Evolutionary conservation across 2,888 invertebrate species (phyloP), one percentile per base, ranked within the genome.

Genomic region (Tetragnatha montana): DNA sequence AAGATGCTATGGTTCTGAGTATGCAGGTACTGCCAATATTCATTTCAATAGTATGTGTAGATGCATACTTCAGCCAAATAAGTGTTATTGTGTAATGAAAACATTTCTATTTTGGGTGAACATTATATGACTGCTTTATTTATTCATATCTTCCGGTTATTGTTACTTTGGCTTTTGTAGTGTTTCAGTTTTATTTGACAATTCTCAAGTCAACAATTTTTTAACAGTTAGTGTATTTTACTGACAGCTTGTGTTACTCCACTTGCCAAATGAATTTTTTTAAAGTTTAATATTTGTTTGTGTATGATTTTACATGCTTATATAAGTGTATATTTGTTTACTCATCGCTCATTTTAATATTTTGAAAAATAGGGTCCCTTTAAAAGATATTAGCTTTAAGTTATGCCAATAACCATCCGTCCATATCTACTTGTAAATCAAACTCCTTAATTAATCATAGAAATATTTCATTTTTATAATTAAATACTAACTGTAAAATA

Each of bases 1-100:
- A 89, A 81, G 69, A 73, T 80, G 70, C 73, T 68, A 60, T 70
- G 89, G 89, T 85, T 81, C 80, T 49, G 21, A 85, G 85, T 75
- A 81, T 88, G 79, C 88, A 88, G 35, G 73, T 88, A 84, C 88
- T 89, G 89, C 89, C 89, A 89, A 89, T 22, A 14, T 81, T 89
- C 80, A 88, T 89, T 80, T 81, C 83, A 83, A 19, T 88, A 35
- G 35, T 35, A 35, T 35, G 35, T 83, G 73, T 88, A 88, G 78
- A 73, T 84, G 88, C 83, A 79, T 88, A 78, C 81, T 81, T 76
- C 51, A 79, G 50, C 50, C 79, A 68, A 14, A 60, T 50, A 22
- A 79, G 49, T 76, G 69, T 74, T 68, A 17, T 49, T 70, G 50
- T 78, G 71, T 69, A 60, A 17, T 10, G 12, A 60, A 60, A 10